phyloP scores from a whole-genome alignment of 2,113 vertebrate genomes.

The Collichthys lucidus region DNA sequence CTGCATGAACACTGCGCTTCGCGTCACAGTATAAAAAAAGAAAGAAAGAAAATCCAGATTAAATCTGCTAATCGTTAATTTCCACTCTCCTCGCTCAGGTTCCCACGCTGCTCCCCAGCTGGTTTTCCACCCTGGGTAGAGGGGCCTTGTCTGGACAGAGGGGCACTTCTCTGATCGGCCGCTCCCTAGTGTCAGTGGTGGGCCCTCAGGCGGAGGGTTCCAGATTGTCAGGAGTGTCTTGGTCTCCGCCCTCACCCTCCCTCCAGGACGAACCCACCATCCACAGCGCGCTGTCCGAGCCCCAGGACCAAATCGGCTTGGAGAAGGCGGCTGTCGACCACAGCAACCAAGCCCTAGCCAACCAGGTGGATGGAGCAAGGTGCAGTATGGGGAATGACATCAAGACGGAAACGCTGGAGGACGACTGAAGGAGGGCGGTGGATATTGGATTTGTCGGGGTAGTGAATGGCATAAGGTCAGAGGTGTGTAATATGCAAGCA shows the following conservation, averaged over 20 bases:
- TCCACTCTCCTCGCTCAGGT: slow-evolving; percentile 66
- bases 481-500: slow-evolving; percentile 77
- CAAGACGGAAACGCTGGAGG: slow-evolving; percentile 97
- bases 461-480: slow-evolving; percentile 48
- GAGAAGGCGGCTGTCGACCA: slow-evolving; percentile 94
- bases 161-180: slow-evolving; percentile 67
- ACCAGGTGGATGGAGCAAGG: slow-evolving; percentile 77
- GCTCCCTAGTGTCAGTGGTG: slow-evolving; percentile 59
- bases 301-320: slow-evolving; percentile 93
- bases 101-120: slow-evolving; percentile 79
- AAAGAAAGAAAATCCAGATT: not conserved
- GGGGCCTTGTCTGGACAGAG: slow-evolving; percentile 70
- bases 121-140: slow-evolving; percentile 73
- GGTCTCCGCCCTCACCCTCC: slow-evolving; percentile 79
- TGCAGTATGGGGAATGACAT: slow-evolving; percentile 82
- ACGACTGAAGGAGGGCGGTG: slow-evolving; percentile 86
- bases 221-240: slow-evolving; percentile 79
- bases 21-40: too few species aligned
- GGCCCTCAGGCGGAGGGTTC: slow-evolving; percentile 73
- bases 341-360: slow-evolving; percentile 90
- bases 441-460: slow-evolving; percentile 15
- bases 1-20: too few species aligned
- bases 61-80: not conserved
- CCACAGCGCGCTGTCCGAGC: slow-evolving; percentile 85
- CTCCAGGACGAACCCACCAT: slow-evolving; percentile 93